These are phyloP conservation scores for Dendrocincla fuliginosa DNA, from an alignment of 2,797 vertebrate genomes.

Conservation along the genomic window DNA sequence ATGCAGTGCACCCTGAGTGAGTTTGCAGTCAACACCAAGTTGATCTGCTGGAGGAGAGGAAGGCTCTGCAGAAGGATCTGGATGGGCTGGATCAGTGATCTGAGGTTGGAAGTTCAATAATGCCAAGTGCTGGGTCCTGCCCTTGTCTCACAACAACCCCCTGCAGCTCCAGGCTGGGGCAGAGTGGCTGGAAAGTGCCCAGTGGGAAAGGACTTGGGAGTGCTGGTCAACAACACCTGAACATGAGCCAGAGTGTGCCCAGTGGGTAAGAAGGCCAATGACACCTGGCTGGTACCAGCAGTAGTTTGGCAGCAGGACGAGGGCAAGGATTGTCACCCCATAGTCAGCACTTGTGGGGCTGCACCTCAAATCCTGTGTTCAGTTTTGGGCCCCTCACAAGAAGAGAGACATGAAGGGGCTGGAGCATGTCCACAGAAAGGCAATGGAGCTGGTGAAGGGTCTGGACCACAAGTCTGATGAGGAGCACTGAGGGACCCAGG, in stretches of 20 bases:
- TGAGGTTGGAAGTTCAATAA: fast-evolving
- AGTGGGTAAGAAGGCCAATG: background rate
- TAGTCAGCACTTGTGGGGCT: fast-evolving
- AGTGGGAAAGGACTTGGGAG: fast-evolving
- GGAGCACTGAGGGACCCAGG: background rate
- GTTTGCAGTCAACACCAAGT: background rate
- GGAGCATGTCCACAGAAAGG: background rate
- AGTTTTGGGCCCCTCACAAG: background rate
- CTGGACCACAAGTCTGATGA: background rate
- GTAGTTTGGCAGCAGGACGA: background rate
- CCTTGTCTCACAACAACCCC: background rate
- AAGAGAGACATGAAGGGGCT: background rate
- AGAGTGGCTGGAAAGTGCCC: background rate
- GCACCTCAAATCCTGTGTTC: fast-evolving
- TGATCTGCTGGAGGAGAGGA: background rate
- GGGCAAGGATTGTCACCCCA: fast-evolving
- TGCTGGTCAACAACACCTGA: fast-evolving
- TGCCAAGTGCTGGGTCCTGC: fast-evolving
- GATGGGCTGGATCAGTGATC: background rate
- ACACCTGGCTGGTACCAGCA: background rate
- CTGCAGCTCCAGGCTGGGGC: background rate
- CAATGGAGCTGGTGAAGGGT: fast-evolving
- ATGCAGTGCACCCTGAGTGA: fast-evolving
- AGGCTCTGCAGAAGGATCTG: background rate
- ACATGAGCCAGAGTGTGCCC: background rate